Conservation (phyloP, 2,113 vertebrate genomes). For the Vombatus ursinus region DNA sequence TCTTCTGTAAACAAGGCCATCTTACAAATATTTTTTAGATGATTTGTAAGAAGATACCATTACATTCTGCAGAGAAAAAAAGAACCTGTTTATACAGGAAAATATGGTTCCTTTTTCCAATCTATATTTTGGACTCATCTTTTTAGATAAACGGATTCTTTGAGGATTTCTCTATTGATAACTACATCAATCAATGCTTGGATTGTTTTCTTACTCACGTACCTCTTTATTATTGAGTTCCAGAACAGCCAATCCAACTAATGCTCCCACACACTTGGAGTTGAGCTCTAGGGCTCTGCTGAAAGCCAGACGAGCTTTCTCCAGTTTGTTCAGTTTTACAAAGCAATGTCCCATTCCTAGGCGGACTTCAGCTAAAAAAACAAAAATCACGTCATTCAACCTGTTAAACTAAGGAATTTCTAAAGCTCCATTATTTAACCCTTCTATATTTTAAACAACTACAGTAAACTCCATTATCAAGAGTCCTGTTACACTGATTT, state of each 20-base stretch:
- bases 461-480: slow-evolving; percentile 1
- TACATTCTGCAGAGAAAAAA: background rate
- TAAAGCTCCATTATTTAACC: slow-evolving; percentile 5
- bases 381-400: slow-evolving; percentile 63
- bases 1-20: background rate
- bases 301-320: slow-evolving; percentile 97
- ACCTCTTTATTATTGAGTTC: slow-evolving; percentile 99
- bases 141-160: background rate
- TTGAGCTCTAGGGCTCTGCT: slow-evolving; percentile 96
- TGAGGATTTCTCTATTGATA: background rate
- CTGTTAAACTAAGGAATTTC: slow-evolving; percentile 20
- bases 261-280: slow-evolving; percentile 96
- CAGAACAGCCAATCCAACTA: slow-evolving; percentile 96
- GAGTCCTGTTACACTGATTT: slow-evolving; percentile 5
- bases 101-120: slow-evolving; percentile 5
- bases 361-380: slow-evolving; percentile 92
- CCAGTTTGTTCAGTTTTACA: slow-evolving; percentile 97
- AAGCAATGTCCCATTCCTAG: slow-evolving; percentile 99
- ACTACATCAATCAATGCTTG: background rate
- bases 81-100: background rate
- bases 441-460: slow-evolving; percentile 25
- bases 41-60: background rate
- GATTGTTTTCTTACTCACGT: slow-evolving; percentile 20
- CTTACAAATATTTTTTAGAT: background rate
- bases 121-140: slow-evolving; percentile 22